phyloP scores from a whole-genome alignment of 2,113 vertebrate genomes.

The Myiozetetes cayanensis region DNA sequence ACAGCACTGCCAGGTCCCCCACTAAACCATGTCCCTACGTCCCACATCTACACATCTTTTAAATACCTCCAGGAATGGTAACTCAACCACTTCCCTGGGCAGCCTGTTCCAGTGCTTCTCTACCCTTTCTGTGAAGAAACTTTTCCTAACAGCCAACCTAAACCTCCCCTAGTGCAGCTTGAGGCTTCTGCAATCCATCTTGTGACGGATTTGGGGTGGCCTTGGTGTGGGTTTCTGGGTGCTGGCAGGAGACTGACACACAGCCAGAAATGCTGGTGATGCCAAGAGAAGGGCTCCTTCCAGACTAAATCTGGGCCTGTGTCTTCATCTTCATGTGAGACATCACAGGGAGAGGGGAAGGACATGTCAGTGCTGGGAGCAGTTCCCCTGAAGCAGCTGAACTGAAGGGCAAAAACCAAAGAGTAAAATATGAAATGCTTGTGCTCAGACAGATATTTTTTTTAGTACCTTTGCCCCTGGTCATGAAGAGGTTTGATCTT shows the following conservation, averaged over 20 bases:
- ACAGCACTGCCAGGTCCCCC: not conserved
- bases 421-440: not conserved
- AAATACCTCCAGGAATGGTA: not conserved
- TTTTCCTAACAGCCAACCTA: not conserved
- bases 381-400: not conserved
- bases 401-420: not conserved
- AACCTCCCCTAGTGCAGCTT: not conserved
- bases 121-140: not conserved
- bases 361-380: not conserved
- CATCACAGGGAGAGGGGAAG: not conserved
- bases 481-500: not conserved
- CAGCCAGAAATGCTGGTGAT: not conserved
- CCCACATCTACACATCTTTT: not conserved
- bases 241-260: not conserved
- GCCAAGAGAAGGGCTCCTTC: fast-evolving
- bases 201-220: not conserved
- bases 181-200: not conserved
- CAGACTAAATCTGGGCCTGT: not conserved
- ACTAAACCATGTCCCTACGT: not conserved
- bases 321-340: not conserved
- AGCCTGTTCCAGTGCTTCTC: not conserved
- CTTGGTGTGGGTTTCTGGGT: not conserved
- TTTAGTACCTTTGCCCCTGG: not conserved
- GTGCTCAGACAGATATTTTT: not conserved
- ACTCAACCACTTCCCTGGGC: not conserved